Evolutionary conservation across 2,797 vertebrate species (phyloP).

Genomic region (Chrysocyon brachyurus): DNA sequence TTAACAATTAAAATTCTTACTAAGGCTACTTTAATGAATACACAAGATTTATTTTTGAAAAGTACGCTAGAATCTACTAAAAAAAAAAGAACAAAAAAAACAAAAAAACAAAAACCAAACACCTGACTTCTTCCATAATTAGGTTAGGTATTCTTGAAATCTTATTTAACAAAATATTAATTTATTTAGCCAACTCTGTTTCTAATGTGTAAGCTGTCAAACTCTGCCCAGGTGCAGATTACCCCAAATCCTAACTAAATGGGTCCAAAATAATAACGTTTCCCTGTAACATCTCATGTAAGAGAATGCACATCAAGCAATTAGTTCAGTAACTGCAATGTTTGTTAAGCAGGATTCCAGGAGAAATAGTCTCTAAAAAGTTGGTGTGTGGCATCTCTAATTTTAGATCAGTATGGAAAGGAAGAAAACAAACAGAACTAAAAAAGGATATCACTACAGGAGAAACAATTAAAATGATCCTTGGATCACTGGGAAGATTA

Average conservation of each 20-base stretch:
- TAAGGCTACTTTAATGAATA: not conserved
- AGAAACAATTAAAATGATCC: not conserved
- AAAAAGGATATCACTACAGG: not conserved
- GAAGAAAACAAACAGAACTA: not conserved
- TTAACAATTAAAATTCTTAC: constrained; percentile 36
- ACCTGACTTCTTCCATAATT: not conserved
- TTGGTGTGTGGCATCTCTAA: not conserved
- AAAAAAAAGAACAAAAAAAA: not conserved
- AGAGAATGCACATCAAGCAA: not conserved
- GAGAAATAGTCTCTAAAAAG: constrained; percentile 16
- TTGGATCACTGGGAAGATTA: not conserved
- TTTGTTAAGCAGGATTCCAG: not conserved
- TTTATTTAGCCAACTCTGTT: not conserved
- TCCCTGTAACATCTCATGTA: not conserved
- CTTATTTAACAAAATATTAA: not conserved
- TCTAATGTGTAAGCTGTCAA: not conserved
- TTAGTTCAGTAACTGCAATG: not conserved
- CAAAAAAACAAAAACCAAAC: not conserved
- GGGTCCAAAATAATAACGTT: not conserved
- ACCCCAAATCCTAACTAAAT: not conserved
- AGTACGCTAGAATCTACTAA: not conserved
- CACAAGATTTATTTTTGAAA: not conserved
- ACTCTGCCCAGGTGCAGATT: not conserved
- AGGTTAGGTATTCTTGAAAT: constrained; percentile 3
- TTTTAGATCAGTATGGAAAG: not conserved